These are phyloP conservation scores for Dasypolia templi DNA, from an alignment of 2,888 invertebrate genomes.

Conservation along the genomic window DNA sequence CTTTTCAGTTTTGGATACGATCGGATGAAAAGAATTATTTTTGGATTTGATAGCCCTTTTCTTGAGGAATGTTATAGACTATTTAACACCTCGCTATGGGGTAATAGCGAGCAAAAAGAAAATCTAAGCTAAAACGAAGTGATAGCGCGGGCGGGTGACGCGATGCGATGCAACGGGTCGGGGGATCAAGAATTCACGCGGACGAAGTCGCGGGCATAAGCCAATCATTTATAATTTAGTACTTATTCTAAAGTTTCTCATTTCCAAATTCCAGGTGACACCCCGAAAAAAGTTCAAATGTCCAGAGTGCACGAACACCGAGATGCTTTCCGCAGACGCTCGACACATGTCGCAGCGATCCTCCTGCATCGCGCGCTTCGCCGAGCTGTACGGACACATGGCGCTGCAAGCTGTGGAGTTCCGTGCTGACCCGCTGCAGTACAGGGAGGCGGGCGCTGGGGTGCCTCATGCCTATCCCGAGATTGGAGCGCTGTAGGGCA, in stretches of 20 bases:
- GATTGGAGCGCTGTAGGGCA: slow-evolving; percentile 95
- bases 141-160: too few relatives aligned
- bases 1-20: too few relatives aligned
- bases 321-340: slow-evolving; percentile 97
- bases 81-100: too few relatives aligned
- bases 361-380: slow-evolving; percentile 95
- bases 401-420: slow-evolving; percentile 97
- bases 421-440: slow-evolving; percentile 98
- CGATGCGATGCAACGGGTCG: too few relatives aligned
- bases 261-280: slow-evolving; percentile 92
- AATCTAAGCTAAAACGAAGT: too few relatives aligned
- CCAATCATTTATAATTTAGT: not conserved
- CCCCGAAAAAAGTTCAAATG: slow-evolving; percentile 99
- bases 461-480: slow-evolving; percentile 96
- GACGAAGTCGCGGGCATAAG: too few relatives aligned
- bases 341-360: slow-evolving; percentile 98
- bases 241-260: not conserved
- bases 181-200: too few relatives aligned
- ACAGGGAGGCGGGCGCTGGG: slow-evolving; percentile 95
- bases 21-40: too few relatives aligned
- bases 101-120: too few relatives aligned
- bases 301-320: slow-evolving; percentile 97
- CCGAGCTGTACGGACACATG: slow-evolving; percentile 95
- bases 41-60: too few relatives aligned
- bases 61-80: too few relatives aligned